Percentiles rank a stretch among this genome's conserved stretches.
Conservation (phyloP, 2,888 invertebrate genomes). For the Muschampia plurimacula region DNA sequence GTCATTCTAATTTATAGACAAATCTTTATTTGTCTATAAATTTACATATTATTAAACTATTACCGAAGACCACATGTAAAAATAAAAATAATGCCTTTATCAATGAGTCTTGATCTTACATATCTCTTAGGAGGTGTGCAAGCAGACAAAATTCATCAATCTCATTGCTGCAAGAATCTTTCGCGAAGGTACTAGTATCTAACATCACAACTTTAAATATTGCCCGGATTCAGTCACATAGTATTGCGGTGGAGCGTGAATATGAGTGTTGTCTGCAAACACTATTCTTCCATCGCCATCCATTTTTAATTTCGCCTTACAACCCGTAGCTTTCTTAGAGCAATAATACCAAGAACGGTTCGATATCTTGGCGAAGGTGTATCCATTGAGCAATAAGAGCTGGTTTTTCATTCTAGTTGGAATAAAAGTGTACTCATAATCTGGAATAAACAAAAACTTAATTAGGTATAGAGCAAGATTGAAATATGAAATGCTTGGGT, state of each 20-base stretch:
- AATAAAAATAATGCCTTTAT: too few relatives aligned
- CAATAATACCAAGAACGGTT: constrained; percentile 9
- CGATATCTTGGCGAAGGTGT: constrained; percentile 2
- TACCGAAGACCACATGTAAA: too few relatives aligned
- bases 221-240: not conserved
- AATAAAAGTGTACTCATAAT: constrained; percentile 4
- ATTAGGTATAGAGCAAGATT: not conserved
- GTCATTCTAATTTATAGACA: too few relatives aligned
- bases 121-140: too few relatives aligned
- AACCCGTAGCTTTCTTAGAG: not conserved
- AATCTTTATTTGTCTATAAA: too few relatives aligned
- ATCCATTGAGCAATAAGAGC: not conserved
- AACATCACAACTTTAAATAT: not conserved
- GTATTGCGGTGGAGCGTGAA: not conserved
- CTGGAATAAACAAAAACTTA: not conserved
- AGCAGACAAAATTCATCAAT: too few relatives aligned
- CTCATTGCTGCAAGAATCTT: too few relatives aligned
- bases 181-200: not conserved
- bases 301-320: not conserved
- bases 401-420: too few relatives aligned
- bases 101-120: too few relatives aligned
- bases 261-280: constrained; percentile 10
- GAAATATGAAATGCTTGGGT: too few relatives aligned
- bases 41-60: too few relatives aligned
- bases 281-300: not conserved